Percentiles rank a stretch among this genome's conserved stretches.
phyloP scores from a whole-genome alignment of 1,140 invertebrate species.

The Solenopsis fugax region DNA sequence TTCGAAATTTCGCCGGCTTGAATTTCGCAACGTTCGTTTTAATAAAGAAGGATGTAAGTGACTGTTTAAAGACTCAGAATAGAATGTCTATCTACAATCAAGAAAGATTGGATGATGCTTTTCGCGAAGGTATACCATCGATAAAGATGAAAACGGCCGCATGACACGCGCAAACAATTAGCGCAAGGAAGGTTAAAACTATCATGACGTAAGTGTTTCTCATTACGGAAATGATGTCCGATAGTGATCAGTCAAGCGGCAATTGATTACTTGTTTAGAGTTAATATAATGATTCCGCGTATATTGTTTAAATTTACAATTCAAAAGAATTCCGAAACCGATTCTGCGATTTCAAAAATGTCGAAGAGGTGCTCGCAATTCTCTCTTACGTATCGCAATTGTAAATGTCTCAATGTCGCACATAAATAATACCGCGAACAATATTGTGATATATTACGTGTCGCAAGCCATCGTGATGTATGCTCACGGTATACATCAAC shows the following conservation, averaged over 20 bases:
- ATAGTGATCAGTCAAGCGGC: neutral
- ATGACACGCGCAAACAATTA: constrained; percentile 50
- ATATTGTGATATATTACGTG: neutral
- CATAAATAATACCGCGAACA: constrained; percentile 20
- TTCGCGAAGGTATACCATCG: neutral
- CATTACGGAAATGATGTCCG: constrained; percentile 21
- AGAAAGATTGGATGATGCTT: neutral
- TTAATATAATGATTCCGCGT: neutral
- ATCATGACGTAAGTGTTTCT: neutral
- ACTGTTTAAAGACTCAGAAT: neutral
- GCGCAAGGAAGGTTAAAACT: constrained; percentile 34
- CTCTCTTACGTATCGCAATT: neutral
- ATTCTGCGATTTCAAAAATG: neutral
- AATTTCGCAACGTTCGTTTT: too few species aligned
- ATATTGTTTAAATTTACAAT: neutral
- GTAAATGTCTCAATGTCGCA: neutral
- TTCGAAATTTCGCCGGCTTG: constrained; percentile 4
- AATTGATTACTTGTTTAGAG: neutral
- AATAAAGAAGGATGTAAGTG: neutral
- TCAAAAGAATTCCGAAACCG: neutral
- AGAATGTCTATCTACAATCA: neutral
- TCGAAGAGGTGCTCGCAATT: neutral
- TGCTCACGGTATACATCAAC: neutral
- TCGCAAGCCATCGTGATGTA: neutral
- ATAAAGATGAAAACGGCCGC: neutral